phyloP scores from a whole-genome alignment of 2,888 invertebrate species.

The Heteropelma amictum region DNA sequence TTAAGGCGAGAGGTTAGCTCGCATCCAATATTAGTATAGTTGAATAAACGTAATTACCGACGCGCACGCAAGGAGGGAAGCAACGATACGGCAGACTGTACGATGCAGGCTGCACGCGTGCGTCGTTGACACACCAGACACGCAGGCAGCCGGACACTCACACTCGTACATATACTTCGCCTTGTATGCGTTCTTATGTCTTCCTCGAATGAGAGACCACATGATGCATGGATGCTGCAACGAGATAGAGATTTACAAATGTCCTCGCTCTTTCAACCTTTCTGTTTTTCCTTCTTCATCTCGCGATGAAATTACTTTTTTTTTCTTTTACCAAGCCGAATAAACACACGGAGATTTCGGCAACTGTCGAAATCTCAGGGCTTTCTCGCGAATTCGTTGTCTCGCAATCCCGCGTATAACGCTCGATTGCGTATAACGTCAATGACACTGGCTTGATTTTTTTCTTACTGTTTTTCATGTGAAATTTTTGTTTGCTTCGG shows the following conservation, averaged over 20 bases:
- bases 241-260: conserved; percentile 13
- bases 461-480: too few relatives aligned
- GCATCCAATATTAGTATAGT: conserved; percentile 66
- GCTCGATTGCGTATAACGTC: too few relatives aligned
- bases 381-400: too few relatives aligned
- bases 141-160: conserved; percentile 22
- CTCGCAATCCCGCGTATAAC: too few relatives aligned
- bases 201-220: conserved; percentile 2
- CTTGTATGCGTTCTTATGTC: conserved; percentile 3
- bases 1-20: conserved; percentile 51
- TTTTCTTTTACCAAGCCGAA: too few relatives aligned
- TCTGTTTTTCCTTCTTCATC: too few relatives aligned
- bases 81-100: conserved; percentile 24
- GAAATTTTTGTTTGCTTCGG: too few relatives aligned
- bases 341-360: too few relatives aligned
- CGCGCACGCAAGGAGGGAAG: conserved; percentile 40
- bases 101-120: conserved; percentile 40
- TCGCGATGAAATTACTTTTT: too few relatives aligned
- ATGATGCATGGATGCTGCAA: conserved; percentile 1
- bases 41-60: conserved; percentile 69
- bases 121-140: conserved; percentile 29
- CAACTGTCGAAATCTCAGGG: too few relatives aligned
- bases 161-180: conserved; percentile 36
- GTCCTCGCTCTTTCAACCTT: conserved; percentile 9
- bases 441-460: too few relatives aligned